Conservation (phyloP, 1,140 invertebrate species). For the Drosophila teissieri region DNA sequence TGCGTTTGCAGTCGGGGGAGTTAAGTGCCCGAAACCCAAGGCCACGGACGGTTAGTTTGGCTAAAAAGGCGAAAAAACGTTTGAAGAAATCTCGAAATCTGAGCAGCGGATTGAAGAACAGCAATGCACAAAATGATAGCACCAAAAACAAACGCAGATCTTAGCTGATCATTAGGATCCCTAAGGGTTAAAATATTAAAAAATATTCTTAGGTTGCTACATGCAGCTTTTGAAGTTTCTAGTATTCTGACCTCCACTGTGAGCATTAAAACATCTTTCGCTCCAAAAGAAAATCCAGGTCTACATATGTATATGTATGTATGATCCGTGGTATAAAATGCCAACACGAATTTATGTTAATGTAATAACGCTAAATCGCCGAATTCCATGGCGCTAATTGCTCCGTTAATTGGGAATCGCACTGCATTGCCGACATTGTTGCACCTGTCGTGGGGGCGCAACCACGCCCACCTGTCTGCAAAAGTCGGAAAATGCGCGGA, state of each 20-base stretch:
- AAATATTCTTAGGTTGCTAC: too few relatives aligned
- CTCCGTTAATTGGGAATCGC: conserved; percentile 50
- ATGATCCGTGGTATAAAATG: conserved; percentile 43
- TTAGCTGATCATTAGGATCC: too few relatives aligned
- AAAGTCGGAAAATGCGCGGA: conserved; percentile 15
- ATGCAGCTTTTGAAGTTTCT: neutral
- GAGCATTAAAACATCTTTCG: neutral
- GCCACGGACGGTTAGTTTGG: conserved; percentile 15
- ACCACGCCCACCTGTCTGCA: conserved; percentile 10
- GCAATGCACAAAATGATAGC: neutral
- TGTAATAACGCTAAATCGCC: conserved; percentile 48
- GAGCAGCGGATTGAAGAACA: neutral
- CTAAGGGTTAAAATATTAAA: too few relatives aligned
- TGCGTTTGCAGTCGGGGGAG: conserved; percentile 29
- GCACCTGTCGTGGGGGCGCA: conserved; percentile 20
- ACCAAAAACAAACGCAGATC: neutral
- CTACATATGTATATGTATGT: neutral
- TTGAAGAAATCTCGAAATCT: conserved; percentile 13
- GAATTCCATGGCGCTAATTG: conserved; percentile 64
- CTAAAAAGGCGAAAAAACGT: conserved; percentile 6
- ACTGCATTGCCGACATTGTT: conserved; percentile 33
- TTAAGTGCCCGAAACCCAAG: conserved; percentile 15
- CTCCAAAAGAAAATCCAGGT: too few relatives aligned
- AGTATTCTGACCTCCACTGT: conserved; percentile 1
- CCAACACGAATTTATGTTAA: conserved; percentile 54